A percentile compares a stretch with the other conserved stretches of the same genome.
phyloP scores from a whole-genome alignment of 1,140 invertebrate genomes.

The Grapholita molesta region DNA sequence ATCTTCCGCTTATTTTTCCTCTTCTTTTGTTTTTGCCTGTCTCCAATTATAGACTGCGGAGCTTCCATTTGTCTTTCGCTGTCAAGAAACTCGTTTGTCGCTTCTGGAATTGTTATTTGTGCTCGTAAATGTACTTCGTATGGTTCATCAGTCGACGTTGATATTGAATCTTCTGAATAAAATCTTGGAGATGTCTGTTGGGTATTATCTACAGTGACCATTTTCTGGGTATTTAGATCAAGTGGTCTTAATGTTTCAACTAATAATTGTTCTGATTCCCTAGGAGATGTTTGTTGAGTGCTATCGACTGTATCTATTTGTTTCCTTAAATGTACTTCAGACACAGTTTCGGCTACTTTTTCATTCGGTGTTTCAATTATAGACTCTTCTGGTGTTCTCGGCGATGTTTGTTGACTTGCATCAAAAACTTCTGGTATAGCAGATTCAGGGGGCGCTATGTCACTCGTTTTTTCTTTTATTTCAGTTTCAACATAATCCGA shows the following conservation, averaged over 20 bases:
- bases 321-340: constrained; percentile 23
- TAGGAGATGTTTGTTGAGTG: constrained; percentile 56
- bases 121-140: constrained; percentile 82
- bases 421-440: constrained; percentile 18
- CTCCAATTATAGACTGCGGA: constrained; percentile 44
- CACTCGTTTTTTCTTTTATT: neutral
- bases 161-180: constrained; percentile 62
- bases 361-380: neutral
- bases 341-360: neutral
- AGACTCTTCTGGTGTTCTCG: neutral
- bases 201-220: constrained; percentile 60
- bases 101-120: constrained; percentile 80
- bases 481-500: constrained; percentile 42
- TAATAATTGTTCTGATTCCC: constrained; percentile 27
- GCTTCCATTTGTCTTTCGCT: constrained; percentile 52
- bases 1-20: constrained; percentile 65
- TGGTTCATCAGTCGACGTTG: constrained; percentile 78
- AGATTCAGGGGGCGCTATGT: neutral
- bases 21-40: constrained; percentile 67
- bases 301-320: constrained; percentile 37
- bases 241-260: constrained; percentile 60
- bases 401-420: constrained; percentile 20
- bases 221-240: constrained; percentile 39
- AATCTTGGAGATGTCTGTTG: constrained; percentile 78
- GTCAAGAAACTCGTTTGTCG: constrained; percentile 55